Percentiles rank a stretch among this genome's conserved stretches.
These are phyloP conservation scores for Pseudachorutes palmiensis DNA, from an alignment of 1,140 invertebrate genomes.

Conservation along the genomic window DNA sequence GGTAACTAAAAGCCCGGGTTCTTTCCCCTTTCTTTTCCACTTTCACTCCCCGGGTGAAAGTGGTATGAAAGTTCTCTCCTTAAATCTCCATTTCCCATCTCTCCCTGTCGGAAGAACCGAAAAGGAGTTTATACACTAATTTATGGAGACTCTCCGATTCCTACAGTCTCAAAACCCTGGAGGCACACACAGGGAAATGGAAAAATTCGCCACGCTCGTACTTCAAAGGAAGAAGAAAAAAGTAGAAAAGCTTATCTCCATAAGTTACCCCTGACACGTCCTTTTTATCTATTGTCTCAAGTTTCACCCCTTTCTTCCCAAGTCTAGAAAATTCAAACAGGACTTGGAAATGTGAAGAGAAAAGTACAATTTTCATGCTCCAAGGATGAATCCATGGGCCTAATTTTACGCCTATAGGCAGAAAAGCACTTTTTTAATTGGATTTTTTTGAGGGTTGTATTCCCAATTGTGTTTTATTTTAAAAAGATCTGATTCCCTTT, in stretches of 20 bases:
- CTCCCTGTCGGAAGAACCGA: neutral
- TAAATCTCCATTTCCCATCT: constrained; percentile 13
- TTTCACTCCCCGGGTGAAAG: neutral
- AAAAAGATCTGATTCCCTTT: too few relatives aligned
- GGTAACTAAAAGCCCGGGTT: neutral
- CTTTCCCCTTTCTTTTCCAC: neutral
- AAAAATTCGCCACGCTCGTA: constrained; percentile 9
- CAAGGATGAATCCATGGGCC: neutral
- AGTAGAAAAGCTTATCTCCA: neutral
- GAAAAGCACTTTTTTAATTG: neutral
- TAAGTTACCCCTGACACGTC: constrained; percentile 9
- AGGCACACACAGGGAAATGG: constrained; percentile 10
- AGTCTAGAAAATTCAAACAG: neutral
- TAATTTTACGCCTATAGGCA: constrained; percentile 2
- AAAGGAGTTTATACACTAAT: constrained; percentile 12
- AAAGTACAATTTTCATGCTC: constrained; percentile 4
- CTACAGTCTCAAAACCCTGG: neutral
- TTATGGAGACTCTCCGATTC: neutral
- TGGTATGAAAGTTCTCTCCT: neutral
- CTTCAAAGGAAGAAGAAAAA: neutral
- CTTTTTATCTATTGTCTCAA: constrained; percentile 5
- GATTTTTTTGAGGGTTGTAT: too few relatives aligned
- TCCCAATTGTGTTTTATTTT: neutral
- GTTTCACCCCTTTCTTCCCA: neutral
- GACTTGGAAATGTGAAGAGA: neutral